Base-by-base conservation (phyloP, 2,797 vertebrate genomes). In the Brachyalestes nurse region DNA sequence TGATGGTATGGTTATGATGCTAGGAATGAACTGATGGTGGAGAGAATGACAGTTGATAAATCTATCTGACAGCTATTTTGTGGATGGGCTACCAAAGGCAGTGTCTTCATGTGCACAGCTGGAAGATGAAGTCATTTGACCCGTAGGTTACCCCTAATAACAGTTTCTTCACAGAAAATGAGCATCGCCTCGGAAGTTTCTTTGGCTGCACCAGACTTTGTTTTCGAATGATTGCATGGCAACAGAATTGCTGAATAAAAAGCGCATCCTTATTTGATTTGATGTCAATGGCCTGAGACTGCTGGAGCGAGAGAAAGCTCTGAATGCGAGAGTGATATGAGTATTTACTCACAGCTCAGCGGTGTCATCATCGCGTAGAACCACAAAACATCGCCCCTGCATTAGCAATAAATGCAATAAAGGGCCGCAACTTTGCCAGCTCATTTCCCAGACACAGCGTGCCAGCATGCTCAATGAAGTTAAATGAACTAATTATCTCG, bases 401-500 rank as follows among this genome's bases (percentile, higher is more conserved):
- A 77, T 78, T 77, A 78, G 60, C 69, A 78, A 80, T 75, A 77
- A 55, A 21, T 69, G 13, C 72, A 82, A 80, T 82, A 76, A 83
- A 75, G 61, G 51, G 64, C 74, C 66, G 62, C 73, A 67, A 51
- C 42, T 78, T 74, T 84, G 78, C 74, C 71, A 80, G 28, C 80
- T 84, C 80, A 77, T 69, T 73, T 62, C 72, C 61, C 25, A 80
- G 70, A 55, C 47, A 21, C n/a, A 72, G 60, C 60, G 80, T 84
- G 83, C 82, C 83, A 84, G 77, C 51, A 73, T 66, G 66, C 64
- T 82, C 70, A 84, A 80, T 80, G 60, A 80, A 86, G 83, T 80
- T 79, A 86, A 83, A 80, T 86, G 82, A 82, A 80, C 80, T 84
- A 86, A 84, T 83, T 78, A 86, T 86, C 83, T 82, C 67, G 58